Conservation (phyloP, 2,797 vertebrate species). For the Coregonus ussuriensis region DNA sequence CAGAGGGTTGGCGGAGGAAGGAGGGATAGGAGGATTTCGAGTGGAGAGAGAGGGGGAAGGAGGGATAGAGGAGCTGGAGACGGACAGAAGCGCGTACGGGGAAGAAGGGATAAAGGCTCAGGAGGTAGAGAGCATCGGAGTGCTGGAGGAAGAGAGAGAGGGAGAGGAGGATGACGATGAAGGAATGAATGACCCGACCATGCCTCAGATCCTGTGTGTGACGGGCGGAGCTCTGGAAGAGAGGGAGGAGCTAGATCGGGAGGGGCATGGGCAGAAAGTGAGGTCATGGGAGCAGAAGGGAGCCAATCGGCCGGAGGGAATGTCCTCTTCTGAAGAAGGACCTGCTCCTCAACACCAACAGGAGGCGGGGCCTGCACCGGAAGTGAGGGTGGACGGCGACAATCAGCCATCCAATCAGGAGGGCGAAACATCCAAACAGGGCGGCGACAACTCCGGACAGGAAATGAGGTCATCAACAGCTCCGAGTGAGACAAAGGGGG, state of each 20-base stretch:
- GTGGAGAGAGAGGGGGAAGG: slow-evolving; percentile 64
- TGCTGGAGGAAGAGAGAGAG: slow-evolving; percentile 71
- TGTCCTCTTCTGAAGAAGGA: slow-evolving; percentile 32
- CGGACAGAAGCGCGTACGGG: slow-evolving; percentile 47
- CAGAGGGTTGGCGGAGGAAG: slow-evolving; percentile 45
- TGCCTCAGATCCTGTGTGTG: slow-evolving; percentile 74
- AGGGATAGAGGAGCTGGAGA: slow-evolving; percentile 73
- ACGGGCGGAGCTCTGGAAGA: slow-evolving; percentile 66
- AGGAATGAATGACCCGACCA: slow-evolving; percentile 61
- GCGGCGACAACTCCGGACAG: slow-evolving; percentile 12
- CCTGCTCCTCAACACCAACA: slow-evolving; percentile 28
- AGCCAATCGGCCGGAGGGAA: slow-evolving; percentile 39
- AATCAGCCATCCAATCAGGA: slow-evolving; percentile 28
- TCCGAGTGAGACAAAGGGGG: slow-evolving; percentile 18
- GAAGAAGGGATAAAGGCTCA: slow-evolving; percentile 73
- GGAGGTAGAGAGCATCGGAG: slow-evolving; percentile 76
- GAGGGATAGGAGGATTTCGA: slow-evolving; percentile 46
- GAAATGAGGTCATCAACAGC: slow-evolving; percentile 15
- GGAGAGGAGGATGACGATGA: slow-evolving; percentile 60
- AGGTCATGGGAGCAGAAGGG: slow-evolving; percentile 48
- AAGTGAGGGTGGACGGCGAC: slow-evolving; percentile 21
- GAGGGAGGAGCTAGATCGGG: slow-evolving; percentile 44
- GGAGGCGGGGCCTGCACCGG: slow-evolving; percentile 42
- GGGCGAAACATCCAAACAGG: slow-evolving; percentile 25
- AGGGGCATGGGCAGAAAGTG: slow-evolving; percentile 21